Conservation (phyloP, 2,113 vertebrate genomes). For the Dolichallabes microphthalmus region DNA sequence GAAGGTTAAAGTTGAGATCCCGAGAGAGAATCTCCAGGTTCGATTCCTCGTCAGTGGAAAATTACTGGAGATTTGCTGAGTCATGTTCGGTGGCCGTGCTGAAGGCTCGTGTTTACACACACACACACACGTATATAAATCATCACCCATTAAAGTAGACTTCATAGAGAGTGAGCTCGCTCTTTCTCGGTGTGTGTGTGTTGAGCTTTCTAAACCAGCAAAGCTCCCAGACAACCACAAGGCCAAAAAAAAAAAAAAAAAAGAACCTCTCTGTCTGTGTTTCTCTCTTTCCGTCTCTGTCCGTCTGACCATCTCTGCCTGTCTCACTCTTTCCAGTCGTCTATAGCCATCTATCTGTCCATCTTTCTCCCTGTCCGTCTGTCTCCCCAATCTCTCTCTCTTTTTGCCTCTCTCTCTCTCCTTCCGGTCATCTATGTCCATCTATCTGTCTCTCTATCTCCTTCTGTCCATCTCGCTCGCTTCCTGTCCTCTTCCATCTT, state of each 20-base stretch:
- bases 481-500: too few species aligned
- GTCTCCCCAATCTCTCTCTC: too few species aligned
- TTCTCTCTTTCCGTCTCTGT: background rate
- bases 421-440: too few species aligned
- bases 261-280: background rate
- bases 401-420: too few species aligned
- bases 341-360: too few species aligned
- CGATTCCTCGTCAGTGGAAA: background rate
- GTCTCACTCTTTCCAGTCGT: too few species aligned
- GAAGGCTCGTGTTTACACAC: background rate
- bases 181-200: background rate
- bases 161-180: background rate
- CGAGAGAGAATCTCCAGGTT: background rate
- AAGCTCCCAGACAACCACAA: background rate
- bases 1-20: background rate
- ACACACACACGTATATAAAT: background rate
- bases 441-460: background rate
- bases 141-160: background rate
- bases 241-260: background rate
- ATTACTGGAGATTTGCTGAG: background rate
- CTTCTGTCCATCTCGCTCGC: too few species aligned
- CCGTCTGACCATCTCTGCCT: too few species aligned
- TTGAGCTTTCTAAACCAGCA: background rate
- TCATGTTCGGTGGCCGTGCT: background rate
- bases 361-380: too few species aligned